Evolutionary conservation across 2,113 vertebrate genomes (phyloP), one percentile per base, ranked within the genome.

Genomic region (Heteronetta atricapilla): DNA sequence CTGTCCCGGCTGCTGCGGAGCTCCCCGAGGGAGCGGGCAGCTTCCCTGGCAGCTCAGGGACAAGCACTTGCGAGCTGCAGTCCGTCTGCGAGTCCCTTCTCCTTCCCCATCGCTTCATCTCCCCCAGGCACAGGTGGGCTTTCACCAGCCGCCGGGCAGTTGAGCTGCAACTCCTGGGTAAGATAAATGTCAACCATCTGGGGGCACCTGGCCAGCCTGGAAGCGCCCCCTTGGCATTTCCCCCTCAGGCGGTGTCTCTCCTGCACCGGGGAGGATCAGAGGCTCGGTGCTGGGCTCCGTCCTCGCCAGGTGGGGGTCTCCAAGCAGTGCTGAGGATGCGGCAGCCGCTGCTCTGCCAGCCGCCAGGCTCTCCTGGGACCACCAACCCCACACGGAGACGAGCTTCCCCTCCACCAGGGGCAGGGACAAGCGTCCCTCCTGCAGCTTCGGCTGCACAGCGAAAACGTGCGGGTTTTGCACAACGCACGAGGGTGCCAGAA

Each of bases 381-480:
- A 3, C 29, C 29, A 40, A 53, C 21, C 48, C 13, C 1, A 2
- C 4, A 31, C 3, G 18, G 53, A 34, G 44, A 25, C 1, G 25
- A 8, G 53, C 23, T 26, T 34, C 23, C 29, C 40, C 53, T 23
- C 31, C 5, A 4, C 63, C 6, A 0, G 42, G 8, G 29, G 40
- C 48, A 29, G 76, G 29, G 58, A 63, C 33, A 20, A 23, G 40
- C 0, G 0, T 7, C 2, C 40, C 59, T 81, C 22, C 59, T 13
- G 8, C 59, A 13, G 58, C 2, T 73, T 15, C 5, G 46, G 21
- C 13, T 3, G 10, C 73, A 25, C 58, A 10, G 18, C 48, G 46
- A 48, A 63, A 21, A 38, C 0, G 1, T 3, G 31, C 25, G 3
- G 25, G 40, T 10, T 40, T 31, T 20, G 36, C 55, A 44, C 46